Evolutionary conservation across 2,113 vertebrate species (phyloP).

Genomic region (Ceratotherium simum): DNA sequence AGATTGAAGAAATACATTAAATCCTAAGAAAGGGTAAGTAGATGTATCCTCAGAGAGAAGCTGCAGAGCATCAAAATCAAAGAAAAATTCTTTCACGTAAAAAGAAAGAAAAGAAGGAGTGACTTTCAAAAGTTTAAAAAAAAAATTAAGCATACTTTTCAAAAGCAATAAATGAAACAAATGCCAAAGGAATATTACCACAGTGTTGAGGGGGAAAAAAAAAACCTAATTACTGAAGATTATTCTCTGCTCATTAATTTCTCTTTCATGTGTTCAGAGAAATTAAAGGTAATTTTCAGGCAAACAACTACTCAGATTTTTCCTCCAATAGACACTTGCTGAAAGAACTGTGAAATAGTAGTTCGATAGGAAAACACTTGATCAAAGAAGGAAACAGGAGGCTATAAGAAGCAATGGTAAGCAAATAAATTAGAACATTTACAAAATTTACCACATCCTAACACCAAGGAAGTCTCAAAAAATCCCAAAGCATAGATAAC

Average conservation of each 20-base stretch:
- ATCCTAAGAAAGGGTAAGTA: neutral
- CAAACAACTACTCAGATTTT: neutral
- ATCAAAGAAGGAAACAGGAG: neutral
- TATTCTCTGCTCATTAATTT: neutral
- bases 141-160: neutral
- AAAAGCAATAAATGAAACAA: neutral
- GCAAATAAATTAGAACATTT: neutral
- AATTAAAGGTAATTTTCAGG: neutral
- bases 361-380: neutral
- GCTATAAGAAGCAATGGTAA: neutral
- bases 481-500: neutral
- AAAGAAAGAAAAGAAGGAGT: neutral
- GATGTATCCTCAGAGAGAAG: neutral
- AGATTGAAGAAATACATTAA: neutral
- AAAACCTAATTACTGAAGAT: neutral
- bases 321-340: neutral
- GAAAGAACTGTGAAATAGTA: neutral
- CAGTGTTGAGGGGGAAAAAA: neutral
- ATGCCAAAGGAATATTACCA: neutral
- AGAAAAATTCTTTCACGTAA: neutral
- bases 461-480: neutral
- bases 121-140: neutral
- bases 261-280: neutral
- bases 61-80: neutral
- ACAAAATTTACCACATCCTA: neutral